Percentiles rank a stretch among this genome's conserved stretches.
phyloP scores from a whole-genome alignment of 2,888 invertebrate species.

The Drosophila longiperda region DNA sequence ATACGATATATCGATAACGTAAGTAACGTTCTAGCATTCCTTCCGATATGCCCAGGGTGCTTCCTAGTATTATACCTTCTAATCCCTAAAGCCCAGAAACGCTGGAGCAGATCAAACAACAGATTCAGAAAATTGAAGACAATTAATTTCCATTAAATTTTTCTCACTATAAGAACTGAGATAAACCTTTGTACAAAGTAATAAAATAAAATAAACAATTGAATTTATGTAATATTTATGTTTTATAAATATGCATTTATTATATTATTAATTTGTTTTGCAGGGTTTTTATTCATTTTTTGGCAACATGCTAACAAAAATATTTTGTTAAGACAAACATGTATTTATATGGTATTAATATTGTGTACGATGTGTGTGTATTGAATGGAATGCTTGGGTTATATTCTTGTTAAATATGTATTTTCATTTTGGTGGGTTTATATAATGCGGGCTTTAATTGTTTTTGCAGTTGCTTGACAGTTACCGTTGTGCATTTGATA shows the following conservation, averaged over 20 bases:
- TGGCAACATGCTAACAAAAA: constrained; percentile 73
- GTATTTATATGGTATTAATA: constrained; percentile 37
- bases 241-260: constrained; percentile 60
- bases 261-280: constrained; percentile 48
- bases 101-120: background rate
- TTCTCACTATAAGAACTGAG: background rate
- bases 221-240: constrained; percentile 11
- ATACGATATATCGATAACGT: background rate
- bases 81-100: background rate
- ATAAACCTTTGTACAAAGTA: background rate
- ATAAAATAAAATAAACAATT: constrained; percentile 1
- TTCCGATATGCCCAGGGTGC: background rate
- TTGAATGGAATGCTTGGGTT: constrained; percentile 49
- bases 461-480: constrained; percentile 31
- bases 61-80: background rate
- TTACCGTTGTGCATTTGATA: constrained; percentile 58
- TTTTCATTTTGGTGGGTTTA: constrained; percentile 48
- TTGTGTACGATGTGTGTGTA: constrained; percentile 23
- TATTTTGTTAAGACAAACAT: constrained; percentile 60
- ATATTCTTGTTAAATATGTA: constrained; percentile 43
- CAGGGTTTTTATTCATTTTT: constrained; percentile 50
- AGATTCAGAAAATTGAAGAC: background rate
- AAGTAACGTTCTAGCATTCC: background rate
- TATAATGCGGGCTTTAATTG: constrained; percentile 52
- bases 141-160: background rate